These are phyloP conservation scores for Glaucopsyche alexis DNA, from an alignment of 2,888 invertebrate species.

Conservation along the genomic window DNA sequence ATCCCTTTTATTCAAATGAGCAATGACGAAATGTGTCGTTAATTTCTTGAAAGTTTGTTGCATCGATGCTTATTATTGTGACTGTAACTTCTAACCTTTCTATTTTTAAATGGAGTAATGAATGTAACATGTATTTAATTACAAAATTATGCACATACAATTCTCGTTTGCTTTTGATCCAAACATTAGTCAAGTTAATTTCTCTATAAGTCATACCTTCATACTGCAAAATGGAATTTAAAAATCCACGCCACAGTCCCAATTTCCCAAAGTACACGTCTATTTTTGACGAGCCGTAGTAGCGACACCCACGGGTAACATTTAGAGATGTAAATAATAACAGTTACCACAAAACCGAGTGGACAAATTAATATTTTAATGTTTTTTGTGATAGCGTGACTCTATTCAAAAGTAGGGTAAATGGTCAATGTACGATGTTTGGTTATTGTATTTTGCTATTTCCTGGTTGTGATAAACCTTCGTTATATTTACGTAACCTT, in stretches of 20 bases:
- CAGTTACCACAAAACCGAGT: background rate
- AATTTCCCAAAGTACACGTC: background rate
- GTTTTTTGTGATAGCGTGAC: background rate
- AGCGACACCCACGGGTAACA: background rate
- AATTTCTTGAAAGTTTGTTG: too few relatives aligned
- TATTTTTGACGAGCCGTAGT: background rate
- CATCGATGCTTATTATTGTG: too few relatives aligned
- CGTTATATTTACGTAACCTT: background rate
- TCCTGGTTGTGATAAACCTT: background rate
- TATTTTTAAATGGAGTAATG: too few relatives aligned
- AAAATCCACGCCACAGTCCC: background rate
- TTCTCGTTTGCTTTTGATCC: background rate
- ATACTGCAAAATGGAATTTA: conserved; percentile 5
- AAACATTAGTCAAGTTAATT: background rate
- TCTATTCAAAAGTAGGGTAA: background rate
- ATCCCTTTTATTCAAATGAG: too few relatives aligned
- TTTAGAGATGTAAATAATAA: conserved; percentile 4
- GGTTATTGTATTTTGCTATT: background rate
- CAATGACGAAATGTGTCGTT: too few relatives aligned
- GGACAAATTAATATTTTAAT: conserved; percentile 13
- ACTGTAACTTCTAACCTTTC: too few relatives aligned
- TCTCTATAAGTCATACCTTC: background rate
- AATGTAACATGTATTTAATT: background rate
- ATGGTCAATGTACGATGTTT: background rate
- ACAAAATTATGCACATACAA: background rate